Evolutionary conservation across 2,797 vertebrate species (phyloP), one percentile per base, ranked within the genome.

Genomic region (Premnoplex brunnescens): DNA sequence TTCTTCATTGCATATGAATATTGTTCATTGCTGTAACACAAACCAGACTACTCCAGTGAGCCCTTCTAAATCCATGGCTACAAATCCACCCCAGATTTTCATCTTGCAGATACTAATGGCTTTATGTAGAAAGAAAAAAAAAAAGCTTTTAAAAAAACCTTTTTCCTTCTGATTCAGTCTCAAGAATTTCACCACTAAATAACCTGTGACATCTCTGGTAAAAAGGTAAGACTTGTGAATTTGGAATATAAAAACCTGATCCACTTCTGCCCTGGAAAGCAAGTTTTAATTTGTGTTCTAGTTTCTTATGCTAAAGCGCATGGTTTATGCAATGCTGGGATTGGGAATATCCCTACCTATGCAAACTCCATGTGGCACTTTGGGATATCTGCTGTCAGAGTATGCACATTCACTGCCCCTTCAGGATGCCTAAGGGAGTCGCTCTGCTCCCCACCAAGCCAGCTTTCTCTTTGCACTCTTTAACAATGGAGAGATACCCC

Each of bases 131-230:
- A 81, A 54, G 19, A 2, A 18, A 21, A 28, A 58, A 32, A 17
- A 30, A 39, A 34, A 28, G 2, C 5, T 46, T 62, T 60, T 6
- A 3, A 52, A 59, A 71, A 72, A 41, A 2, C 0, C 0, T 6
- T 67, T 88, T 71, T 64, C 6, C 26, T 89, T 91, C 55, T 67
- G 28, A 74, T 55, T 91, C 24, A 21, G 52, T 56, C 26, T 55
- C 24, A 78, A 62, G n/a, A 91, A 59, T 66, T 55, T 64, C 48
- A 41, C 6, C 37, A 60, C 26, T 26, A 83, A 68, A 92, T 16
- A 72, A 78, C 8, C 20, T 78, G 28, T 62, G 39, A 54, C 58
- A 68, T 68, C 3, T 5, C 43, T 52, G 56, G 26, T 62, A 72
- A 83, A 91, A 80, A 75, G 28, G 9, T 32, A 74, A 67, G 43